Base-by-base conservation (phyloP, 1,140 invertebrate genomes). In the Plodia interpunctella region DNA sequence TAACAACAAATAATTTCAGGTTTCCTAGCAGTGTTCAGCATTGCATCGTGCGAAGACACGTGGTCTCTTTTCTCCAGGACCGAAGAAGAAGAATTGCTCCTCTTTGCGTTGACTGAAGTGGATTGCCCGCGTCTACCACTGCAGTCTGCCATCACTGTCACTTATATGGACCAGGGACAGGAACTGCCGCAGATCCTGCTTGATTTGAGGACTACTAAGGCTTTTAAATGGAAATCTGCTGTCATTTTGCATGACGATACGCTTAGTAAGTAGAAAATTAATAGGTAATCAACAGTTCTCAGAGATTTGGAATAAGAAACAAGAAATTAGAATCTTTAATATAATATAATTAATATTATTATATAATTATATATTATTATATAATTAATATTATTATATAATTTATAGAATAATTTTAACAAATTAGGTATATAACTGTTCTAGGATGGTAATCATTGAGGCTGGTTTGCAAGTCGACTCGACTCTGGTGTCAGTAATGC, bases 161-260 rank as follows among this genome's bases (percentile, higher is more conserved):
- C 95, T 0, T 80, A 94, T 53, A 79, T 94, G 3, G 80, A 86
- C 0, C 81, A 86, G 2, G 93, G 94, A 2, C 90, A 93, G 51
- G 95, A 96, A 82, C 74, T 96, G 38, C 91, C 95, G 0, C 95
- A 96, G 88, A 83, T 96, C 5, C 76, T 96, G 10, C 83, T 95
- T 0, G 95, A 96, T 81, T 81, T 95, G 13, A 91, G 94, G 62
- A 92, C 91, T 4, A 84, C 82, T 5, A 85, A 91, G 49, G 84
- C 91, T 11, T 87, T 95, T 15, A 85, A 91, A 50, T 96, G 95
- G 95, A 94, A 92, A 62, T 92, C 92, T 13, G 90, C 93, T 8
- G 91, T 93, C 50, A 82, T 96, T 21, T 81, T 96, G 21, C 92
- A 95, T 68, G 95, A 96, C 70, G 90, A 93, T 64, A 92, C 91